These are phyloP conservation scores for Lochmaea capreae DNA, from an alignment of 2,888 invertebrate genomes.

Conservation along the genomic window DNA sequence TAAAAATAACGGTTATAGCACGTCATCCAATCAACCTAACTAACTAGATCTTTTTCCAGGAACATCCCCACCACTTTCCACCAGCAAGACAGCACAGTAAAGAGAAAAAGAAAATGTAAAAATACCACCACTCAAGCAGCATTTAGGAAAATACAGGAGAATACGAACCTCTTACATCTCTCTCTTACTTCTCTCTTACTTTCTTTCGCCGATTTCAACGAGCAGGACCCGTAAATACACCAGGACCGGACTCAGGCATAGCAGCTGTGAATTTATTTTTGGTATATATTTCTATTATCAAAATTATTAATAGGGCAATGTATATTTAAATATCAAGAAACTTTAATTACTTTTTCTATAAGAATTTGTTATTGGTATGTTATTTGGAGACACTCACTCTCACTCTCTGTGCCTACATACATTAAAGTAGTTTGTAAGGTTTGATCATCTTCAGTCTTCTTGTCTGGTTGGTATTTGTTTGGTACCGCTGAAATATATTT, in stretches of 20 bases:
- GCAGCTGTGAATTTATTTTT: background rate
- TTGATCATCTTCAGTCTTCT: too few species aligned
- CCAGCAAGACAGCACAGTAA: slow-evolving; percentile 18
- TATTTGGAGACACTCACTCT: too few species aligned
- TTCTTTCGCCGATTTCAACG: slow-evolving; percentile 41
- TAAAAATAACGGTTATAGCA: slow-evolving; percentile 25
- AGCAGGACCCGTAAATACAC: slow-evolving; percentile 33
- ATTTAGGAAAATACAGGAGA: slow-evolving; percentile 47
- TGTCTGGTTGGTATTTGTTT: too few species aligned
- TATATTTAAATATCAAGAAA: too few species aligned
- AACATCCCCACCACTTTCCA: slow-evolving; percentile 26
- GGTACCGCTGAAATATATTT: too few species aligned
- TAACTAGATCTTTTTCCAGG: slow-evolving; percentile 36
- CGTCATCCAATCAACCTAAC: slow-evolving; percentile 25
- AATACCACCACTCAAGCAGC: slow-evolving; percentile 42
- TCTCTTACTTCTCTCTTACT: slow-evolving; percentile 45
- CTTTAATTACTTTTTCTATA: too few species aligned
- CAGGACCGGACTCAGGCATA: background rate
- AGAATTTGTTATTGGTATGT: too few species aligned
- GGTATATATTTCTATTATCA: background rate
- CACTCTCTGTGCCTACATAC: too few species aligned
- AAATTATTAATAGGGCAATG: too few species aligned
- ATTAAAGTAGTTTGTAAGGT: too few species aligned
- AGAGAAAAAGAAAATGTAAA: slow-evolving; percentile 39
- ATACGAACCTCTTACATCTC: slow-evolving; percentile 45